These are phyloP conservation scores for Drosophila pallidifrons DNA, from an alignment of 1,140 invertebrate genomes.

Conservation along the genomic window DNA sequence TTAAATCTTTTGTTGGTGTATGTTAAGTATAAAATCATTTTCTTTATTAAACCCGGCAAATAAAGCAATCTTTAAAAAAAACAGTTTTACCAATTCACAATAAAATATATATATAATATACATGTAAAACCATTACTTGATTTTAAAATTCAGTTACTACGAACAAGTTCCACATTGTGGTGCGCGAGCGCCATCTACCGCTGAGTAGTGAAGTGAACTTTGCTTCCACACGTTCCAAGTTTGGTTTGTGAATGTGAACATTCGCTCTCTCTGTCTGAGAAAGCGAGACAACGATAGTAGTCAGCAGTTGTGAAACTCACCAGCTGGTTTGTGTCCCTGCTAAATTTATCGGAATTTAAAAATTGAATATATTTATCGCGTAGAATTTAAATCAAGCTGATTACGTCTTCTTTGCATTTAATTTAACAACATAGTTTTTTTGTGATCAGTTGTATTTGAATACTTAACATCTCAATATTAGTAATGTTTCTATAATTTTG, in stretches of 20 bases:
- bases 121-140: no score
- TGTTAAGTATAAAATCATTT: no score
- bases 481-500: no score
- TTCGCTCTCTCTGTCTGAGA: background rate
- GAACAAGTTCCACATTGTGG: background rate
- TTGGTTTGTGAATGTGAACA: background rate
- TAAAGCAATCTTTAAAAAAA: no score
- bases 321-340: conserved; percentile 5
- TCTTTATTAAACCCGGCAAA: no score
- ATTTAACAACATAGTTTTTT: no score
- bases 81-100: no score
- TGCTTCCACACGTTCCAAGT: background rate
- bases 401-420: no score
- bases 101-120: no score
- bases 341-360: background rate
- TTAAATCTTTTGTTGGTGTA: no score
- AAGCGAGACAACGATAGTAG: conserved; percentile 1
- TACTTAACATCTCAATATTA: no score
- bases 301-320: background rate
- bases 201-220: background rate
- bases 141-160: background rate
- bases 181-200: conserved; percentile 18
- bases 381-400: background rate
- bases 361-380: background rate
- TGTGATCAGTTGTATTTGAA: no score